Percentiles rank a stretch among this genome's conserved stretches.
phyloP scores from a whole-genome alignment of 2,888 invertebrate genomes.

The Opisthograptis luteolata region DNA sequence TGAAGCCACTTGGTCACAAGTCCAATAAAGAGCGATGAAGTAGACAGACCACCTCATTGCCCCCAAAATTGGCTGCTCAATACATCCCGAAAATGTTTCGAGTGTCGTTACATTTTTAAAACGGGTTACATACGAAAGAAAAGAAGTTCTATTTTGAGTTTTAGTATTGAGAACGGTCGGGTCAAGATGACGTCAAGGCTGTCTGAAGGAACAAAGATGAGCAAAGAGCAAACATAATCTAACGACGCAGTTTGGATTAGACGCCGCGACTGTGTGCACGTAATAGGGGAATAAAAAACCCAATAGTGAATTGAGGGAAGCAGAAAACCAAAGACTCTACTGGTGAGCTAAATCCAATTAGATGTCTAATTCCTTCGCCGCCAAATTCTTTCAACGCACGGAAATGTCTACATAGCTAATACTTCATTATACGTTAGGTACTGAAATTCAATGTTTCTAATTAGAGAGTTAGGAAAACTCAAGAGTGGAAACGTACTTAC shows the following conservation, averaged over 20 bases:
- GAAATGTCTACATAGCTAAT: background rate
- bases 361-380: background rate
- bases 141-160: constrained; percentile 46
- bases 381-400: background rate
- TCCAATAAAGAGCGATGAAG: constrained; percentile 44
- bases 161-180: constrained; percentile 50
- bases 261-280: constrained; percentile 23
- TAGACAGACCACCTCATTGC: constrained; percentile 34
- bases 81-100: constrained; percentile 25
- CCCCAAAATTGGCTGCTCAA: constrained; percentile 23
- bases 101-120: constrained; percentile 41
- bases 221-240: constrained; percentile 39
- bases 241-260: constrained; percentile 41
- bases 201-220: constrained; percentile 44
- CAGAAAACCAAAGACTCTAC: background rate
- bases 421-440: background rate
- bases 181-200: constrained; percentile 54
- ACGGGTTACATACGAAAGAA: constrained; percentile 40
- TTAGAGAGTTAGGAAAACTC: too few relatives aligned
- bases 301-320: constrained; percentile 1
- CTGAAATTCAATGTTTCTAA: background rate
- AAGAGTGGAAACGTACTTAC: too few relatives aligned
- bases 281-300: constrained; percentile 6
- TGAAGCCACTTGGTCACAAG: constrained; percentile 26
- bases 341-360: background rate